Base-by-base conservation (phyloP, 2,113 vertebrate species). In the Corapipo altera region DNA sequence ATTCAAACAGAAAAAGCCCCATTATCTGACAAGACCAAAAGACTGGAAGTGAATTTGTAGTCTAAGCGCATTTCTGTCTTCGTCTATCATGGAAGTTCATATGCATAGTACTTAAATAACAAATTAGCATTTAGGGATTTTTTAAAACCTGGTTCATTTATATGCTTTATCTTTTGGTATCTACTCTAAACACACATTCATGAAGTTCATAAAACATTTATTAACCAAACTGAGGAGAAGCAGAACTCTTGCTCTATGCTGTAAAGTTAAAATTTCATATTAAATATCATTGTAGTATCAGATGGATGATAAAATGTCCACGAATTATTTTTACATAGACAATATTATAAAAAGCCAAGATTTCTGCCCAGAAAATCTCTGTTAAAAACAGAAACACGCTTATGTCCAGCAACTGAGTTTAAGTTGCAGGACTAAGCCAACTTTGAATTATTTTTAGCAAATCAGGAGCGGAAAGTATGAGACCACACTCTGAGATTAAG, bases 191-290 rank as follows among this genome's bases (percentile, higher is more conserved):
- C 73, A 69, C 43, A 62, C 32, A 82, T 59, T 93, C 74, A 72
- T 20, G 79, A 71, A 93, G 61, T 69, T 92, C 72, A 96, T 93
- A 90, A 94, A 96, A 95, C n/a, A 3, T 75, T 89, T 74, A 86
- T 95, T 91, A 88, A 67, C 46, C 24, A 78, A 91, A 85, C 15
- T 46, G 69, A 85, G 32, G 79, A 54, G 24, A 62, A 30, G 39
- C 32, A 83, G 20, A 73, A 17, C 17, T 89, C 58, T 77, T 84
- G 5, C 16, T 87, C 46, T 11, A 9, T 57, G 12, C 13, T 58
- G 9, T 78, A 75, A 72, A 87, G 28, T 61, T 35, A 76, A 51
- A 91, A 83, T 55, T 80, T 33, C 64, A 35, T 76, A 76, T 46
- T 85, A 84, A 78, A 59, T 64, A 16, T 33, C 1, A 59, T 52